Conservation (phyloP, 2,888 invertebrate genomes). For the Lepas anatifera region DNA sequence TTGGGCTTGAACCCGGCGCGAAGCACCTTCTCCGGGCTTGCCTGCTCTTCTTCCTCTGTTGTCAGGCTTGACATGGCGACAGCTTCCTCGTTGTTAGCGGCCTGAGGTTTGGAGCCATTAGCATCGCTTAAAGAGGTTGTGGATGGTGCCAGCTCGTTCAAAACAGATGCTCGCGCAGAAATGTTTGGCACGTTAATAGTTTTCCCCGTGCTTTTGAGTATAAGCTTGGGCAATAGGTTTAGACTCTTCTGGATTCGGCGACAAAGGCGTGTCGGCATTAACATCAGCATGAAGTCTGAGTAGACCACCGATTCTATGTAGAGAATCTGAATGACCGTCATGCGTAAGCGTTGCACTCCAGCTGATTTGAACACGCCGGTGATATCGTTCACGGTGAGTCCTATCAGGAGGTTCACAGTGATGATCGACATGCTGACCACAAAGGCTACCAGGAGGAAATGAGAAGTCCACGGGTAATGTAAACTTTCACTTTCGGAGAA, state of each 20-base stretch:
- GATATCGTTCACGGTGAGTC: slow-evolving; percentile 47
- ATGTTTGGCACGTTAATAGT: too few species aligned
- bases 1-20: not conserved
- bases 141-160: too few species aligned
- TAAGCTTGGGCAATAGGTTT: not conserved
- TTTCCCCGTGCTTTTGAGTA: too few species aligned
- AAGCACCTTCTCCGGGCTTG: too few species aligned
- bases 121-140: too few species aligned
- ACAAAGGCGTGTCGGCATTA: not conserved
- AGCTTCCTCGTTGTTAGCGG: not conserved
- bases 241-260: not conserved
- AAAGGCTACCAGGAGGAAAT: slow-evolving; percentile 43
- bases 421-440: slow-evolving; percentile 44
- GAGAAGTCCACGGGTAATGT: slow-evolving; percentile 28
- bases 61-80: too few species aligned
- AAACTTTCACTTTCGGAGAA: slow-evolving; percentile 33
- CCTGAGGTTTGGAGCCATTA: too few species aligned
- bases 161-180: too few species aligned
- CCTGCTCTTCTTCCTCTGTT: too few species aligned
- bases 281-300: not conserved
- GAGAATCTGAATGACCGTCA: slow-evolving; percentile 12
- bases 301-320: slow-evolving; percentile 10
- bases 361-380: slow-evolving; percentile 44
- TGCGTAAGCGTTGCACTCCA: slow-evolving; percentile 41
- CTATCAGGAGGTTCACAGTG: slow-evolving; percentile 46